Conservation (phyloP, 1,140 invertebrate genomes). For the Teleogryllus occipitalis region DNA sequence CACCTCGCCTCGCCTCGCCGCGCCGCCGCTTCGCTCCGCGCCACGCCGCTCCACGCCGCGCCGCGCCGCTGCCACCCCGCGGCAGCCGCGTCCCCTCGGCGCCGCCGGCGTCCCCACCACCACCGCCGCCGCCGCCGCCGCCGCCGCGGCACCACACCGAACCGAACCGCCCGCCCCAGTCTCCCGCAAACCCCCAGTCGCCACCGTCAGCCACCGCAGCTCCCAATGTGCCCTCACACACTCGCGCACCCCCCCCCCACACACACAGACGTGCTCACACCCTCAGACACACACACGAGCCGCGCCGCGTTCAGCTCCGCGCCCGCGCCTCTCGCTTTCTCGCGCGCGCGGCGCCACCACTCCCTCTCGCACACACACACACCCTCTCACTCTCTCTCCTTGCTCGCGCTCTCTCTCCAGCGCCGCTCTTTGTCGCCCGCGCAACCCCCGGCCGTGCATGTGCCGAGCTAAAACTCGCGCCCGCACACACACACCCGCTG, state of each 20-base stretch:
- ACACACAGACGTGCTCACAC: background rate
- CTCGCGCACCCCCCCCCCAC: background rate
- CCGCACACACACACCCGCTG: constrained; percentile 6
- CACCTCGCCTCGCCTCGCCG: constrained; percentile 4
- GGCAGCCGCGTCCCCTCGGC: background rate
- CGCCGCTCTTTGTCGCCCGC: background rate
- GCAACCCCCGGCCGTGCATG: constrained; percentile 1
- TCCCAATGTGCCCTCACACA: constrained; percentile 17
- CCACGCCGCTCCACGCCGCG: background rate
- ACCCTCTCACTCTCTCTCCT: background rate
- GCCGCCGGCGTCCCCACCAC: background rate
- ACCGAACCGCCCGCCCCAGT: background rate
- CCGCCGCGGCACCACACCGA: background rate
- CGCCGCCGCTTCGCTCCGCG: background rate
- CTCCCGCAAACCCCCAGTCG: constrained; percentile 15
- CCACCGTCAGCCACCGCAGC: constrained; percentile 18
- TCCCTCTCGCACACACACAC: background rate
- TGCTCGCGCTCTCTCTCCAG: background rate
- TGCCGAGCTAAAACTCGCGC: constrained; percentile 13
- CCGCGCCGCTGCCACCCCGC: constrained; percentile 3
- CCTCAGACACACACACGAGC: background rate
- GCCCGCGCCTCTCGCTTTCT: background rate
- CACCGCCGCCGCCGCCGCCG: background rate
- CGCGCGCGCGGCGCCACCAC: background rate
- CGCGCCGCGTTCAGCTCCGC: background rate